Base-by-base conservation (phyloP, 2,888 invertebrate species). In the Zelleria hepariella region DNA sequence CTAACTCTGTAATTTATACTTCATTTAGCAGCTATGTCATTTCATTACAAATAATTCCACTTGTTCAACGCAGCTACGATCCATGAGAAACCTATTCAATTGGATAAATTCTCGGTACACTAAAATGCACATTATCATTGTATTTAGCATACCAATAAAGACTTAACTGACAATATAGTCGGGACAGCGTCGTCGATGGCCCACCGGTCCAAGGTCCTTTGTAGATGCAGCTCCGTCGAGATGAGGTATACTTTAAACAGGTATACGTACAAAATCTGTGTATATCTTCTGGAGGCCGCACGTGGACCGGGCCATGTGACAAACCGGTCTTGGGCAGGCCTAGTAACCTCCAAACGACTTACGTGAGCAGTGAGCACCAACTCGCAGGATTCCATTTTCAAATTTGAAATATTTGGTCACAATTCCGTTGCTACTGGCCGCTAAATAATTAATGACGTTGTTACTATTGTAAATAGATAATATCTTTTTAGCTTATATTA, bases 281-380 rank as follows among this genome's bases (percentile, higher is more conserved):
- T 66, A 74, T 77, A n/a, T n/a, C n/a, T n/a, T 77, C 77, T 78
- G 78, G 78, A 82, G 82, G 85, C 79, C 82, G 84, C 88, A 88
- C 88, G 88, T 88, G 87, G 85, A 73, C 65, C 65, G 64, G 66
- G 64, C 84, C 88, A 88, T 88, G 86, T 87, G 87, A 84, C 75
- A 81, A 87, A 88, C 88, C 87, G 87, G 88, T 88, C 77, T 67
- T 65, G 69, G 67, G 66, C 76, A 72, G 79, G 84, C 88, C 87
- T 82, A 88, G 80, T 88, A 88, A 88, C 88, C 88, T 88, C 87
- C 76, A 87, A 86, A 85, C 80, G 83, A 81, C 83, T 80, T 68
- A 62, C 63, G 74, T 71, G 74, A 74, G 21, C 48, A n/a, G n/a
- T 70, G 74, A 74, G 32, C 52, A 58, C 58, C 56, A 57, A 72